A percentile compares a stretch with the other conserved stretches of the same genome.
These are phyloP conservation scores for Crotalus helleri DNA, from an alignment of 2,113 vertebrate species.

Conservation along the genomic window DNA sequence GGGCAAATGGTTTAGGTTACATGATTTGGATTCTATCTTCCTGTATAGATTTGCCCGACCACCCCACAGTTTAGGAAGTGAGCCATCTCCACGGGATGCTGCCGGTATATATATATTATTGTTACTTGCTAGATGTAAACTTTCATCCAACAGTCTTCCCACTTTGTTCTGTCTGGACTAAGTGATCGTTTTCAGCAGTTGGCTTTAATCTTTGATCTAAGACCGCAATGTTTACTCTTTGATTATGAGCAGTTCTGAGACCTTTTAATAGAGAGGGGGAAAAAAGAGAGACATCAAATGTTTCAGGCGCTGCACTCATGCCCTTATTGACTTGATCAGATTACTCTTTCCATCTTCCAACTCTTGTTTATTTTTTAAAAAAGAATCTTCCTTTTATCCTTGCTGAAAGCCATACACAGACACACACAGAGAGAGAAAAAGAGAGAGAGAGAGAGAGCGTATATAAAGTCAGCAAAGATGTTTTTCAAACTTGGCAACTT, in stretches of 20 bases:
- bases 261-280: background rate
- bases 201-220: background rate
- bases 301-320: background rate
- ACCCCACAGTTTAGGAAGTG: too few relatives aligned
- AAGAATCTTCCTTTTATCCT: background rate
- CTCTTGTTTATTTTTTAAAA: background rate
- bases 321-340: background rate
- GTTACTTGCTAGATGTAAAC: background rate
- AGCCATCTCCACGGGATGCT: too few relatives aligned
- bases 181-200: background rate
- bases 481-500: too few relatives aligned
- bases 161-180: background rate
- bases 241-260: background rate
- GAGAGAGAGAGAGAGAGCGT: too few relatives aligned
- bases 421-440: too few relatives aligned
- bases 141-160: background rate
- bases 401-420: background rate
- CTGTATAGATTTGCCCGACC: too few relatives aligned
- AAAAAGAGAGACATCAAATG: background rate
- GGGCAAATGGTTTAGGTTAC: too few relatives aligned
- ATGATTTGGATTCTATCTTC: too few relatives aligned
- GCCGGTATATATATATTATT: background rate
- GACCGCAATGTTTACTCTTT: background rate
- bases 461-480: constrained; percentile 5
- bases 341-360: background rate